Conservation (phyloP, 2,888 invertebrate species). For the Isoperla grammatica region DNA sequence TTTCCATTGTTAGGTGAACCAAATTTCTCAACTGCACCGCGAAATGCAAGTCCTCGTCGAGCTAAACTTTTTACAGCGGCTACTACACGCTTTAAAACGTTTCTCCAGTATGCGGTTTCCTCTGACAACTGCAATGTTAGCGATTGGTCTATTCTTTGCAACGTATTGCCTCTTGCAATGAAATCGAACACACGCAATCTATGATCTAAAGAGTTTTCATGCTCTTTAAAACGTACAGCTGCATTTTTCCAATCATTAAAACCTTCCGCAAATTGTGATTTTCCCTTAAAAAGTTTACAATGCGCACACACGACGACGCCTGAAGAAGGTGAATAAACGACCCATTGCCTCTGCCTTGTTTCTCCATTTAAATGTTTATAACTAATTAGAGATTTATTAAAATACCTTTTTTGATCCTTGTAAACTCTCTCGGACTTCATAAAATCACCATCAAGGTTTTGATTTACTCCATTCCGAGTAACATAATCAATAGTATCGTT, state of each 20-base stretch:
- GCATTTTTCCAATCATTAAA: conserved; percentile 7
- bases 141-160: neutral
- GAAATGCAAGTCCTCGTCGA: conserved; percentile 3
- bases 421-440: conserved; percentile 21
- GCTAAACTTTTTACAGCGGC: conserved; percentile 1
- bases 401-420: conserved; percentile 25
- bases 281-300: conserved; percentile 24
- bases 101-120: neutral
- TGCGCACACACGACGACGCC: conserved; percentile 27
- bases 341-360: conserved; percentile 28
- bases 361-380: conserved; percentile 27
- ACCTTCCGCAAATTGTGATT: conserved; percentile 13
- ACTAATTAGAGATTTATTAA: conserved; percentile 1
- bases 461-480: conserved; percentile 5
- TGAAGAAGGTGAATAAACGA: conserved; percentile 29
- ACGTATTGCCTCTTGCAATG: neutral
- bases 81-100: neutral
- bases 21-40: neutral
- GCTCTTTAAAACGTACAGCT: neutral
- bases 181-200: neutral
- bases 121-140: neutral
- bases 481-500: too few relatives aligned
- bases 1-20: conserved; percentile 8
- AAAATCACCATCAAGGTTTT: conserved; percentile 24
- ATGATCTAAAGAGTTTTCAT: conserved; percentile 1